phyloP scores from a whole-genome alignment of 1,140 invertebrate genomes.

The Drosophila nigromelanica region DNA sequence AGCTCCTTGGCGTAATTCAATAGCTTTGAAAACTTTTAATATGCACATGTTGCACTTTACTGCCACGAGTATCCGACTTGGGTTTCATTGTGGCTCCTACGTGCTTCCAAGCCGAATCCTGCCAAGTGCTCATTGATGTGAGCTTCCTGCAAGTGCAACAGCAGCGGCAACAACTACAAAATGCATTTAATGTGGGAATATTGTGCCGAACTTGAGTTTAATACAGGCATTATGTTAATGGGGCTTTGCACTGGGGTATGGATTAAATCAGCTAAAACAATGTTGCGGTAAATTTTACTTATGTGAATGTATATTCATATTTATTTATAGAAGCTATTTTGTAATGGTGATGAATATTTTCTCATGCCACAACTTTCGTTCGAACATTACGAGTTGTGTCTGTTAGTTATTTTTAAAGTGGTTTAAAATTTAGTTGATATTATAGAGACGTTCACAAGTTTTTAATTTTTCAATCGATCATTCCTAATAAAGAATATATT shows the following conservation, averaged over 20 bases:
- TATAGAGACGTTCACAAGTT: no score
- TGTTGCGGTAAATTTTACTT: constrained; percentile 11
- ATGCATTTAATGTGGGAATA: constrained; percentile 73
- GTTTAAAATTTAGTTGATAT: no score
- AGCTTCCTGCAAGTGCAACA: constrained; percentile 62
- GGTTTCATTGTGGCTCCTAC: constrained; percentile 58
- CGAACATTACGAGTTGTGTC: no score
- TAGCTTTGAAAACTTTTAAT: constrained; percentile 59
- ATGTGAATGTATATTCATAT: no score
- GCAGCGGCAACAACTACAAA: constrained; percentile 29
- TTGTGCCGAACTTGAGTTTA: constrained; percentile 46
- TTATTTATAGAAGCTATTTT: no score
- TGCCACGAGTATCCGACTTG: not conserved
- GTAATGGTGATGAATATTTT: no score
- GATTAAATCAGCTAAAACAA: not conserved
- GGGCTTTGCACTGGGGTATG: not conserved
- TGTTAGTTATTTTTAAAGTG: no score
- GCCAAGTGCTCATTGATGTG: constrained; percentile 75
- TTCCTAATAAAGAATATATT: no score
- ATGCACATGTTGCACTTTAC: constrained; percentile 55
- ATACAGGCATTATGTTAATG: constrained; percentile 28
- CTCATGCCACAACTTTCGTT: no score
- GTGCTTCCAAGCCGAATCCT: constrained; percentile 67
- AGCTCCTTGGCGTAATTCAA: constrained; percentile 54
- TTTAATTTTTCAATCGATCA: no score